These are phyloP conservation scores for Salmo trutta DNA, from an alignment of 2,797 vertebrate genomes.

Conservation along the genomic window DNA sequence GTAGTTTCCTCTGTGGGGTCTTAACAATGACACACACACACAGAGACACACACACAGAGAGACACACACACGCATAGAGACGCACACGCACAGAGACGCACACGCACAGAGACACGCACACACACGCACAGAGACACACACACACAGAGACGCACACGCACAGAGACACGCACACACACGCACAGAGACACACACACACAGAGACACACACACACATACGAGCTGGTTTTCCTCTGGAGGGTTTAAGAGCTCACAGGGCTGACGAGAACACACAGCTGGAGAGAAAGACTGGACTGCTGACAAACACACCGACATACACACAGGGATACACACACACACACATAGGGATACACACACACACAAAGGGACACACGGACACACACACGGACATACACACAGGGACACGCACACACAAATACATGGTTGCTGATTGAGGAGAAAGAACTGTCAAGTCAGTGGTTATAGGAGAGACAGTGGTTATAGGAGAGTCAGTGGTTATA, in stretches of 20 bases:
- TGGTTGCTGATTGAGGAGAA: background rate
- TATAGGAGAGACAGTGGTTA: no score
- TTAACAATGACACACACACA: background rate
- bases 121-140: background rate
- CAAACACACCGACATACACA: background rate
- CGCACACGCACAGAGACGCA: background rate
- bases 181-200: constrained; percentile 1
- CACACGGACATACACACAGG: background rate
- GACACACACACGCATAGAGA: background rate
- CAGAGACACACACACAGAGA: background rate
- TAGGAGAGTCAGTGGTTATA: no score
- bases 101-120: background rate
- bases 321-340: background rate
- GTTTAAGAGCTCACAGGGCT: background rate
- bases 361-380: background rate
- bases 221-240: background rate
- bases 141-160: background rate
- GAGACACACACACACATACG: constrained; percentile 2
- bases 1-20: background rate
- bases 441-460: background rate
- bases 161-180: constrained; percentile 14
- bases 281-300: background rate
- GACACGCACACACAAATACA: background rate
- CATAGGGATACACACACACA: background rate
- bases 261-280: constrained; percentile 2